Conservation (phyloP, 2,888 invertebrate genomes). For the Melolontha melolontha region DNA sequence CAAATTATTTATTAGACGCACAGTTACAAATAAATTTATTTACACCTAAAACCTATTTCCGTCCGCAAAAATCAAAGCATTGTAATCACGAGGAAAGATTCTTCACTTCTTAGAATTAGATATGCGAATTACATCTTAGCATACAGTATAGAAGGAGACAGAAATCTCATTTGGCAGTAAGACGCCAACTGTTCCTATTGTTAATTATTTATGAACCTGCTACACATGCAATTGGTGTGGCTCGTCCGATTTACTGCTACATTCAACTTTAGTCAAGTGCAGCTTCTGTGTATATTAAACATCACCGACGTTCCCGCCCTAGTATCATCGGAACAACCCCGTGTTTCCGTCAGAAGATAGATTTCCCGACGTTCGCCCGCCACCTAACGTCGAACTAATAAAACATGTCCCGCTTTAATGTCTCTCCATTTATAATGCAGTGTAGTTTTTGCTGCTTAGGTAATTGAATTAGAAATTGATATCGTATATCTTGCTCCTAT, state of each 20-base stretch:
- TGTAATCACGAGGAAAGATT: no score
- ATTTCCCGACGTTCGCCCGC: conserved; percentile 2
- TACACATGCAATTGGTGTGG: conserved; percentile 44
- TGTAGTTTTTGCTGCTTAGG: no score
- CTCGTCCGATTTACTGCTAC: conserved; percentile 36
- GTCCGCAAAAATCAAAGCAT: no score
- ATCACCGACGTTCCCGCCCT: not conserved
- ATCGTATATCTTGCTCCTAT: no score
- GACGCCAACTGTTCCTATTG: not conserved
- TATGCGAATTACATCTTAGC: no score
- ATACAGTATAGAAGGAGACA: no score
- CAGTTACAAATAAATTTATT: no score
- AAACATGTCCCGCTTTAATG: conserved; percentile 7
- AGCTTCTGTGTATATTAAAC: conserved; percentile 40
- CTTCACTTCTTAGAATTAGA: no score
- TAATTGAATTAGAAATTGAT: no score
- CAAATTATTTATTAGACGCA: no score
- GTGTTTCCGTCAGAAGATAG: not conserved
- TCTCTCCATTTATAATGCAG: conserved; percentile 2
- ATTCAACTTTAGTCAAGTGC: conserved; percentile 34
- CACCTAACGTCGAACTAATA: conserved; percentile 9
- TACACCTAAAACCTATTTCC: no score
- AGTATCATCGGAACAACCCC: no score
- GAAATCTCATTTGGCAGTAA: not conserved
- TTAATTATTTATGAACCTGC: conserved; percentile 20